Base-by-base conservation (phyloP, 2,888 invertebrate species). In the Diploptera punctata region DNA sequence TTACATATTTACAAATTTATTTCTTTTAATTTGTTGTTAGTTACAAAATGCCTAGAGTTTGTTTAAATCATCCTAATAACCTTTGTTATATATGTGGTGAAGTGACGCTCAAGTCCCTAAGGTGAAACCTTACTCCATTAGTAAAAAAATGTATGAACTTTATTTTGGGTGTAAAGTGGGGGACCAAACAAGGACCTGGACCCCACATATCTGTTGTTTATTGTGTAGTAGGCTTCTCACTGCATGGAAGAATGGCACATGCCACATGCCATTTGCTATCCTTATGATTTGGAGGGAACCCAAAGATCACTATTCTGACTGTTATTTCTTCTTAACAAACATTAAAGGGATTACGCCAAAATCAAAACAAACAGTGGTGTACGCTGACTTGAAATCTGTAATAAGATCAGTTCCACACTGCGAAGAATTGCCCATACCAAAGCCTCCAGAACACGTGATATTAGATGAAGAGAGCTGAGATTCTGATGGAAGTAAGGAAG, bases 361-460 rank as follows among this genome's bases (percentile, higher is more conserved):
- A 19, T 68, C 68, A 54, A 68, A 68, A 31, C 38, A 68, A 33
- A 68, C 54, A 68, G 54, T 54, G 54, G 38, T 54, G 54, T 68
- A 68, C 68, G 29, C 54, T 68, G 21, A 68, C 49, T 33, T 68
- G 33, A 33, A 52, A 33, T 33, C 54, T 49, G 38, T 31, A 54
- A 68, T 68, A 54, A 68, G 54, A 54, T 54, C 68, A 33, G 54
- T 68, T 52, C 54, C 52, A 29, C 54, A 60, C 33, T n/a, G 33
- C 29, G 26, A 54, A 38, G 38, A 54, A 38, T 68, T 68, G 54
- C 31, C 68, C 7, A 33, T 68, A 38, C 52, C 54, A 54, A 26
- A 29, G 24, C 29, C n/a, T 29, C 67, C 44, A 49, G 49, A 44
- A 24, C 67, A 67, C 16, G 18, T 49, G 31, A 29, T n/a, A 29